phyloP scores from a whole-genome alignment of 2,113 vertebrate genomes.

The Synodontis membranacea region DNA sequence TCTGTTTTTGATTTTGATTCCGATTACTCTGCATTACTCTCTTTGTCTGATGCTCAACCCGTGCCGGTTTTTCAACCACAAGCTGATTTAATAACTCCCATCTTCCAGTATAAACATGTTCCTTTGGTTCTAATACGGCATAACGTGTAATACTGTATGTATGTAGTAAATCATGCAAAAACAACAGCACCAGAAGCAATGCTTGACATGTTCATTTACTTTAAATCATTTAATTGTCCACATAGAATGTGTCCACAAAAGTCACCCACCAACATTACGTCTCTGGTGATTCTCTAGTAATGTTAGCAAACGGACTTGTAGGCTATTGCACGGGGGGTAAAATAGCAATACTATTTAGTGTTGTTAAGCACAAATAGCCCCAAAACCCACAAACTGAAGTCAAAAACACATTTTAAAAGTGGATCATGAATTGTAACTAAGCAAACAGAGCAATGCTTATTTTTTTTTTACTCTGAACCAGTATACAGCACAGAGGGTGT shows the following conservation, averaged over 20 bases:
- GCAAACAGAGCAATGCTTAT: neutral
- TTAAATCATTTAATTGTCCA: neutral
- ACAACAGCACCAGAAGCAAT: neutral
- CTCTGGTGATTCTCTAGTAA: neutral
- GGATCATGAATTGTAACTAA: too few relatives aligned
- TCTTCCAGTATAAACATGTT: neutral
- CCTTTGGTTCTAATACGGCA: neutral
- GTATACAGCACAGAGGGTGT: neutral
- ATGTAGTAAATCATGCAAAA: neutral
- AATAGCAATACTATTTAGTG: neutral
- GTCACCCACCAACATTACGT: too few relatives aligned
- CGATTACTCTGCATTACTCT: neutral
- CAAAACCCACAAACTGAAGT: neutral
- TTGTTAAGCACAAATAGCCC: neutral
- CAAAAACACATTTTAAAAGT: neutral
- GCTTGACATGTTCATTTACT: neutral
- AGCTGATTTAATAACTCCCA: neutral
- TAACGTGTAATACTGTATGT: neutral
- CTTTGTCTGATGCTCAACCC: neutral
- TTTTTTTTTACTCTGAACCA: neutral
- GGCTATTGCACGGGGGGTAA: neutral
- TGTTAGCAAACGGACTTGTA: neutral
- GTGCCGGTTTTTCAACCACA: neutral
- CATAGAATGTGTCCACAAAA: too few relatives aligned
- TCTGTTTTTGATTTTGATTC: too few relatives aligned